Percentiles rank a stretch among this genome's conserved stretches.
These are phyloP conservation scores for Chroicocephalus ridibundus DNA, from an alignment of 2,113 vertebrate species.

Conservation along the genomic window DNA sequence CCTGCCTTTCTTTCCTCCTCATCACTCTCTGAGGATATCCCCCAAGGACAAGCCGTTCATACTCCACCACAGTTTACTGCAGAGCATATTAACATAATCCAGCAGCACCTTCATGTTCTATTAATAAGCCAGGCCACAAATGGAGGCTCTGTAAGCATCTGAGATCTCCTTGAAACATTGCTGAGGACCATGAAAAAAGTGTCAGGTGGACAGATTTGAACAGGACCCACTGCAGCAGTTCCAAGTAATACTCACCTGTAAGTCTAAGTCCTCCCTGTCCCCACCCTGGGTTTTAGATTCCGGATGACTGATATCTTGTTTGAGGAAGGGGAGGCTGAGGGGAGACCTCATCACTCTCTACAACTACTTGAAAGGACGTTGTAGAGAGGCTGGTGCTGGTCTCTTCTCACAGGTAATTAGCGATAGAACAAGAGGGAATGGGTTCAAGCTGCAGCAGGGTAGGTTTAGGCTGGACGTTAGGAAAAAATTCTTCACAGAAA, in stretches of 20 bases:
- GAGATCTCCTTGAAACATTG: background rate
- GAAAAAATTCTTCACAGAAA: no score
- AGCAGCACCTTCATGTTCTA: background rate
- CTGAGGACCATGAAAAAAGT: background rate
- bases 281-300: background rate
- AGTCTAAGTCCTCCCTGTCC: background rate
- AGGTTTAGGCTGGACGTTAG: no score
- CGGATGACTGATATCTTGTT: background rate
- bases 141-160: background rate
- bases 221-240: background rate
- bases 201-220: background rate
- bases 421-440: no score
- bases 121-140: background rate
- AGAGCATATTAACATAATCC: background rate
- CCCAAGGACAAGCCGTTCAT: background rate
- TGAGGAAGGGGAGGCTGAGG: no score
- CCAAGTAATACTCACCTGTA: background rate
- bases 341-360: no score
- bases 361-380: no score
- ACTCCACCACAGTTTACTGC: background rate
- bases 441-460: no score
- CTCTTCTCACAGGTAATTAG: no score
- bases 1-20: background rate
- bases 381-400: no score
- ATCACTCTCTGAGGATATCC: background rate